A percentile compares a stretch with the other conserved stretches of the same genome.
These are phyloP conservation scores for Hydriomena furcata DNA, from an alignment of 2,888 invertebrate species.

Conservation along the genomic window DNA sequence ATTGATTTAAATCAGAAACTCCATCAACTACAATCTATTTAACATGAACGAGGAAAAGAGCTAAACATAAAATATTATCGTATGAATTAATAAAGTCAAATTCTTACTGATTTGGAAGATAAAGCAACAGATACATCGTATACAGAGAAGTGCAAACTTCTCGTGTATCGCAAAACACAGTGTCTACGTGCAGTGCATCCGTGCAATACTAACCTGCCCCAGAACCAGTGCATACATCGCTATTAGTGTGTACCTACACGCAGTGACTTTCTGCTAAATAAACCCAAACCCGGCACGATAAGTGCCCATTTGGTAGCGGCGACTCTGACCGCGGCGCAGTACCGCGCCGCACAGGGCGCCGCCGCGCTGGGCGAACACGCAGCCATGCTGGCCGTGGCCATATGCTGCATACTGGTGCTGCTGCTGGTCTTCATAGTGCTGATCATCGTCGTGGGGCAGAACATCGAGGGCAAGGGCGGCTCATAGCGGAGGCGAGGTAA, in stretches of 20 bases:
- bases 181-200: too few species aligned
- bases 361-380: constrained; percentile 82
- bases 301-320: constrained; percentile 61
- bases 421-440: constrained; percentile 92
- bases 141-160: too few species aligned
- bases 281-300: constrained; percentile 41
- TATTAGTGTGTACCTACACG: neutral
- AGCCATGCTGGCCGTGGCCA: constrained; percentile 92
- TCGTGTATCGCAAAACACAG: too few species aligned
- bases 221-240: too few species aligned
- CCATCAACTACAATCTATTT: too few species aligned
- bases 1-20: neutral
- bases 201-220: too few species aligned
- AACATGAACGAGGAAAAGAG: too few species aligned
- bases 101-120: too few species aligned
- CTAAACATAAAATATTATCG: too few species aligned
- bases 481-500: constrained; percentile 74
- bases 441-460: constrained; percentile 92
- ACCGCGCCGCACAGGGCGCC: constrained; percentile 64
- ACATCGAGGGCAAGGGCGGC: constrained; percentile 86
- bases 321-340: constrained; percentile 61
- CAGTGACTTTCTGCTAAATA: neutral
- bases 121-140: too few species aligned
- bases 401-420: constrained; percentile 91
- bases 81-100: too few species aligned